Evolutionary conservation across 2,113 vertebrate genomes (phyloP), one percentile per base, ranked within the genome.

Genomic region (Anolis sagrei): DNA sequence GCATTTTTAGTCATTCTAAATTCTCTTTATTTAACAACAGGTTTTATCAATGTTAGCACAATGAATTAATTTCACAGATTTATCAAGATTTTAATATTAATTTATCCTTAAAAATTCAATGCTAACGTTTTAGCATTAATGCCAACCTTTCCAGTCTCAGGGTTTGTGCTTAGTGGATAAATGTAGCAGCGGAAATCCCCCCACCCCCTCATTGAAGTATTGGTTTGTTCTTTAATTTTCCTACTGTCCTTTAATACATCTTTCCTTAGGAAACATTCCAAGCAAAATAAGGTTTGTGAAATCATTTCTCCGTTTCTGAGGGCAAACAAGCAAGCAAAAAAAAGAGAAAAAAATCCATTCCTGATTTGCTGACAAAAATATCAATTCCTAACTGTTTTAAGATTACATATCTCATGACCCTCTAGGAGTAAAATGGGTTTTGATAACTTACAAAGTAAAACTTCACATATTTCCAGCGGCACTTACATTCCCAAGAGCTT

Each of bases 321-420:
- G 69, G 19, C 54, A 80, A 86, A 58, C 13, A 18, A 86, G 32
- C 54, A 64, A 44, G 64, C 69, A 61, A 64, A 68, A 76, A 76
- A 14, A 23, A 48, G 61, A 36, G 10, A 68, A 68, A 68, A 29
- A 3, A 27, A 49, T 5, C 23, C 54, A 79, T 79, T 58, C 48
- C 27, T 78, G 19, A 78, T 29, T 32, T 29, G 54, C 14, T 54
- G 2, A 76, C n/a, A 78, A 78, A 81, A 51, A 29, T 49, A 82
- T 61, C 16, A 2, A 29, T n/a, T 74, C 34, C 36, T 61, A 34
- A 62, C 70, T 74, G 34, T 76, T 36, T 83, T 73, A 62, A 79
- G 84, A 85, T 79, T 73, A 73, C 27, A 73, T 85, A 79, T 48
- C 84, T 73, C 51, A 49, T 34, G 36, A 44, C 84, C 51, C 76